A percentile compares a stretch with the other conserved stretches of the same genome.
phyloP scores from a whole-genome alignment of 2,113 vertebrate genomes.

The Pholis gunnellus region DNA sequence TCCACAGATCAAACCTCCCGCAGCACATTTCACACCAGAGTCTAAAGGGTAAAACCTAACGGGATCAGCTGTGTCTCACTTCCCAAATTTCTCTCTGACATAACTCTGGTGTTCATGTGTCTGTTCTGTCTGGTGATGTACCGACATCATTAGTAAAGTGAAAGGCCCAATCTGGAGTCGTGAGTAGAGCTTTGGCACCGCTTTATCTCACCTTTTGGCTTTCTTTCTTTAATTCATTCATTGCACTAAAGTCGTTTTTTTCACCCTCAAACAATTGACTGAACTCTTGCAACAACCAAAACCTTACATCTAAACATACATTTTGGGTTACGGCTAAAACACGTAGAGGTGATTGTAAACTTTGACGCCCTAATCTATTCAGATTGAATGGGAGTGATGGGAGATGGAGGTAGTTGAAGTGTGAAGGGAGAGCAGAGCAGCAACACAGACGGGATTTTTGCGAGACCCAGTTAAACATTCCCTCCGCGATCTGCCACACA shows the following conservation, averaged over 20 bases:
- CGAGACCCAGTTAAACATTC: not conserved
- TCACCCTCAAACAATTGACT: not conserved
- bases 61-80: conserved; percentile 58
- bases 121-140: conserved; percentile 46
- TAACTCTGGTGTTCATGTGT: conserved; percentile 43
- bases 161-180: conserved; percentile 51
- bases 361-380: conserved; percentile 5
- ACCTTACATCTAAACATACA: not conserved
- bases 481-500: conserved; percentile 16
- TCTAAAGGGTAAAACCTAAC: conserved; percentile 43
- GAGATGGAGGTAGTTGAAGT: conserved; percentile 24
- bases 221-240: conserved; percentile 37
- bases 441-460: conserved; percentile 23
- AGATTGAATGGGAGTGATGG: conserved; percentile 18
- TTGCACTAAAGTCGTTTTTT: conserved; percentile 19
- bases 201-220: conserved; percentile 10
- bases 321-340: not conserved
- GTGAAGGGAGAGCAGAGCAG: conserved; percentile 28
- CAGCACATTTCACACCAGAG: conserved; percentile 65
- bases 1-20: conserved; percentile 54
- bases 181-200: conserved; percentile 48
- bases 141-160: conserved; percentile 50
- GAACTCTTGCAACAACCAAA: not conserved
- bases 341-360: not conserved
- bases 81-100: conserved; percentile 36